Base-by-base conservation (phyloP, 2,113 vertebrate species). In the Ibidorhyncha struthersii region DNA sequence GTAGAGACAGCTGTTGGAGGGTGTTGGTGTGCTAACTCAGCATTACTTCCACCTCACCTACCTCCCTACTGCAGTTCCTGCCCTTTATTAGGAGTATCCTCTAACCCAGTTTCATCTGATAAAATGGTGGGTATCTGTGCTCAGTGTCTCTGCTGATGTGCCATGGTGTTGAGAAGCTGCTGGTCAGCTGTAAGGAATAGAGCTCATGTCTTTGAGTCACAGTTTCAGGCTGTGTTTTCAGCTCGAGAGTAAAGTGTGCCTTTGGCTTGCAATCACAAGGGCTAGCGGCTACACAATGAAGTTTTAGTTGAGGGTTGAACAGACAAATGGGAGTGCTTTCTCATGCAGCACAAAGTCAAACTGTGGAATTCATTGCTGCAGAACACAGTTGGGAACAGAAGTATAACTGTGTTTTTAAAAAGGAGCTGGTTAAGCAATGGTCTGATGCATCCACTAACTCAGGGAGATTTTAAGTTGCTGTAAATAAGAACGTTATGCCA, bases 381-480 rank as follows among this genome's bases (percentile, higher is more conserved):
- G 82, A 82, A 80, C 4, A 1, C 43, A 34, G 71, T 61, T 17
- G 18, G 36, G 27, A 90, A 65, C 10, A 66, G 45, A 77, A 69
- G 10, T 43, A 8, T 12, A 38, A 38, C 20, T 58, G 45, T 45
- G 45, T 8, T 14, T 19, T 30, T 3, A 5, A 23, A 84, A 69
- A 49, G 18, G 38, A 17, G 53, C 70, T 90, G 66, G 74, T 90
- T 91, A 73, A 93, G 70, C 40, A 65, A 63, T 77, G 53, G 27
- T 90, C 79, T 90, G 72, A 89, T 91, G 41, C 50, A 83, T 94
- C 66, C 45, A 38, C 32, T 94, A 91, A 95, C 95, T 97, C 96
- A 96, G 96, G 96, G 96, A 95, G 90, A 93, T 76, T 93, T 91
- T 41, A 86, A 96, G 92, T 95, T 96, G 77, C 96, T 96, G 81